Percentiles rank a stretch among this genome's conserved stretches.
Conservation (phyloP, 2,113 vertebrate species). For the Ptilonorhynchus violaceus region DNA sequence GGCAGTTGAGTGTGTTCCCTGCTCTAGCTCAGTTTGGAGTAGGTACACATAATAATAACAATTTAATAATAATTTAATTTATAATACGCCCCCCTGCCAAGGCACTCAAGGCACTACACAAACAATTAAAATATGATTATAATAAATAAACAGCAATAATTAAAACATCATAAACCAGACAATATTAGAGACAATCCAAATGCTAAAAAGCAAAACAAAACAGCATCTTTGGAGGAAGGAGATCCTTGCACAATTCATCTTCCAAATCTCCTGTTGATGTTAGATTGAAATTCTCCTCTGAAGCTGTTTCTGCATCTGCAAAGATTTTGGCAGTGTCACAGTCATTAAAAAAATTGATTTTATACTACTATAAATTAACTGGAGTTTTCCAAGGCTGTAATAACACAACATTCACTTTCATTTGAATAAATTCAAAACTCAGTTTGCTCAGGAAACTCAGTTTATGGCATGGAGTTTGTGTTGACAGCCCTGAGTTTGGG, state of each 20-base stretch:
- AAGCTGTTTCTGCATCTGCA: constrained; percentile 60
- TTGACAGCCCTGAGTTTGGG: neutral
- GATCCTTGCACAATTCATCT: constrained; percentile 46
- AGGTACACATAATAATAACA: constrained; percentile 54
- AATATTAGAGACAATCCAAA: constrained; percentile 39
- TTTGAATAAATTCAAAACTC: neutral
- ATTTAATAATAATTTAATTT: constrained; percentile 74
- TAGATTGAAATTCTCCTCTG: constrained; percentile 57
- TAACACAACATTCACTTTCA: neutral
- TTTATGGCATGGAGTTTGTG: neutral
- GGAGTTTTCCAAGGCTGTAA: neutral
- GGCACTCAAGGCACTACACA: constrained; percentile 42
- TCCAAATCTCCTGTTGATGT: constrained; percentile 56
- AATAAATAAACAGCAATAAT: constrained; percentile 74
- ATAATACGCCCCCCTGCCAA: constrained; percentile 50
- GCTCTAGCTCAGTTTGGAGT: constrained; percentile 27
- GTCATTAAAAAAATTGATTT: constrained; percentile 13
- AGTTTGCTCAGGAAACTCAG: neutral
- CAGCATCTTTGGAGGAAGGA: constrained; percentile 8
- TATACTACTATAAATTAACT: constrained; percentile 5
- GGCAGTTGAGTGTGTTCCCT: neutral
- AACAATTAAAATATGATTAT: constrained; percentile 72
- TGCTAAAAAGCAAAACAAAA: constrained; percentile 47
- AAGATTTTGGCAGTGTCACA: constrained; percentile 62
- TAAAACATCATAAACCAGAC: constrained; percentile 71